phyloP scores from a whole-genome alignment of 2,888 invertebrate genomes.

The Synanthedon tipuliformis region DNA sequence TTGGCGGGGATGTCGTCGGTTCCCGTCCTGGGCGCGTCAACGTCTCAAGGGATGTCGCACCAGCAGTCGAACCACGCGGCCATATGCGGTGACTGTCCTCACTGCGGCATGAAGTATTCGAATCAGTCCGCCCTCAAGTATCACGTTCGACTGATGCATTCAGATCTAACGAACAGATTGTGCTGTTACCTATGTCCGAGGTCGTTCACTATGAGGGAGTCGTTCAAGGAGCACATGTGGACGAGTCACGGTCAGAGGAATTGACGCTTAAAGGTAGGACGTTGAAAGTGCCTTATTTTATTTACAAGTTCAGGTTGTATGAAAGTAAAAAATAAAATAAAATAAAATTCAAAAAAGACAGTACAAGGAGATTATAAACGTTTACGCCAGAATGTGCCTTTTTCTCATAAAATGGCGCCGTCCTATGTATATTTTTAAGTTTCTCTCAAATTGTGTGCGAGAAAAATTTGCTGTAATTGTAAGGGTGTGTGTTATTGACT shows the following conservation, averaged over 20 bases:
- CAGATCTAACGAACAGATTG: conserved; percentile 74
- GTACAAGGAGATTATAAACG: not conserved
- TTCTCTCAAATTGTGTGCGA: too few species aligned
- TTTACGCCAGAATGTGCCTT: not conserved
- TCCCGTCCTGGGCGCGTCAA: conserved; percentile 42
- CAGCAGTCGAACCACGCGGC: conserved; percentile 63
- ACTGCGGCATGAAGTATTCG: conserved; percentile 76
- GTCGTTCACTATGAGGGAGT: conserved; percentile 76
- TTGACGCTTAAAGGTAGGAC: conserved; percentile 28
- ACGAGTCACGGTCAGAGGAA: conserved; percentile 74
- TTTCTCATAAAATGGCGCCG: not conserved
- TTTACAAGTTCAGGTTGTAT: not conserved
- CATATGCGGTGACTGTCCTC: conserved; percentile 75
- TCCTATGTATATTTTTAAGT: too few species aligned
- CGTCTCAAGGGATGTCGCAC: conserved; percentile 48
- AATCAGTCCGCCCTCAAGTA: conserved; percentile 78
- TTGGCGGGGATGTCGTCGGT: conserved; percentile 54
- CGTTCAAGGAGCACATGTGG: conserved; percentile 78
- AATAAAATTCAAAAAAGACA: too few species aligned
- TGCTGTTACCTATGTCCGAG: conserved; percentile 78
- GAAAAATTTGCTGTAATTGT: too few species aligned
- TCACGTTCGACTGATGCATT: conserved; percentile 76
- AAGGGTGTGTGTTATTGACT: too few species aligned
- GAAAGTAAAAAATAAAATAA: too few species aligned
- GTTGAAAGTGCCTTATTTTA: conserved; percentile 44